These are phyloP conservation scores for Ormia ochracea DNA, from an alignment of 2,888 invertebrate species.

Conservation along the genomic window DNA sequence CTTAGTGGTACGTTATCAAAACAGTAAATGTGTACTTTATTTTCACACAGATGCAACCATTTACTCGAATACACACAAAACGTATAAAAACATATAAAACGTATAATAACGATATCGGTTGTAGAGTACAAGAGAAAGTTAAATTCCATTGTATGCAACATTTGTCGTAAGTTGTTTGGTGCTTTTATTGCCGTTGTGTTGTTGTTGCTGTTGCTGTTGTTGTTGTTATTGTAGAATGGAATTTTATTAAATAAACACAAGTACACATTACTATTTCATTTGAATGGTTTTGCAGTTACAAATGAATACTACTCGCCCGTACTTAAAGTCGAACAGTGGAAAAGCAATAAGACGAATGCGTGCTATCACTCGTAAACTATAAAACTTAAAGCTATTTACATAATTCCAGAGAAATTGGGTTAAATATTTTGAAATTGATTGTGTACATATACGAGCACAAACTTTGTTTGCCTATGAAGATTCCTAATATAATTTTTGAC, in stretches of 20 bases:
- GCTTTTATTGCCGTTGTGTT: not conserved
- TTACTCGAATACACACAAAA: not conserved
- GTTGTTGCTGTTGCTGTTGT: conserved; percentile 9
- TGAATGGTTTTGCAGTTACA: conserved; percentile 32
- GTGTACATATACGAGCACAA: not conserved
- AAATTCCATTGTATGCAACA: conserved; percentile 68
- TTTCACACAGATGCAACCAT: not conserved
- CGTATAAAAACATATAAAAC: too few relatives aligned
- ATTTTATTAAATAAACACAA: conserved; percentile 58
- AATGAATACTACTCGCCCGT: not conserved
- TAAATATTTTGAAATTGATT: conserved; percentile 9
- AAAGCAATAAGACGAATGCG: not conserved
- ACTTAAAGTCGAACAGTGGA: conserved; percentile 16
- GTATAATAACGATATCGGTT: conserved; percentile 58
- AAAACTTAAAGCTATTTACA: not conserved
- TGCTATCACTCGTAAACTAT: not conserved
- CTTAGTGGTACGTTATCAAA: not conserved
- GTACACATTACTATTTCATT: conserved; percentile 49
- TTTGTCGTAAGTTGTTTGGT: conserved; percentile 34
- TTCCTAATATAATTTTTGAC: not conserved
- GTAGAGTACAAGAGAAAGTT: conserved; percentile 72
- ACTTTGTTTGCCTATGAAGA: not conserved
- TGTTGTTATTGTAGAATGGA: conserved; percentile 53
- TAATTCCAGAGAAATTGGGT: conserved; percentile 22
- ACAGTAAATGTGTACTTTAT: conserved; percentile 5